Base-by-base conservation (phyloP, 23 tunicate genomes). In the Ciona savignyi region DNA sequence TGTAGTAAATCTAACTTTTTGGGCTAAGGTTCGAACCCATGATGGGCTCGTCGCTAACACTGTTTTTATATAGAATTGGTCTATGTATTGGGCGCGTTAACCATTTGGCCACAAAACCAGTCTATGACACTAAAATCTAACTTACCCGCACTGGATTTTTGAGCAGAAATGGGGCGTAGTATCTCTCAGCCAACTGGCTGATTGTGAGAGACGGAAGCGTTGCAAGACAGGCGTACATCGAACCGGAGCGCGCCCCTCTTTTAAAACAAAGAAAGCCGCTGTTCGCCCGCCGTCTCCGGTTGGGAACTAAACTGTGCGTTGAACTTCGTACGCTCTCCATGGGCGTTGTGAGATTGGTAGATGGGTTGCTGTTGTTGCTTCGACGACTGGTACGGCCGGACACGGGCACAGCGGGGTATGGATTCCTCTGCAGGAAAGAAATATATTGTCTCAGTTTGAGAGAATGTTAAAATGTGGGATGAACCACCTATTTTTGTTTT, bases 281-380 rank as follows among this genome's bases (percentile, higher is more conserved):
- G 32, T 49, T 49, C n/a, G 51, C 23, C 1, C 79, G 79, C 32
- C 79, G 70, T 35, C 72, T 34, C 56, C 62, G 31, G 3, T 71
- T 42, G 23, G 89, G 82, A 20, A 89, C 96, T 2, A 89, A 74
- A 63, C 96, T 89, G 42, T 79, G 85, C 1, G 96, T 89, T 1
- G 96, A 89, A 70, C 96, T 83, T 20, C 96, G 84, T 4, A 89
- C 96, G 62, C 96, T 89, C 27, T 78, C 89, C 89, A 89, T 83
- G 28, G 96, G 96, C 27, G 89, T 83, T 19, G 82, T 76, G 20
- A 76, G 74, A 61, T 83, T 83, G 22, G 89, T 83, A 1, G 89
- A 82, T 1, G 89, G 89, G 34, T 79, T 70, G 29, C 82, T 83
- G 15, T 73, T 66, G 70, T 42, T 30, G 26, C 73, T 77, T 74